Conservation (phyloP, 1,140 invertebrate species). For the Drosophila miranda region DNA sequence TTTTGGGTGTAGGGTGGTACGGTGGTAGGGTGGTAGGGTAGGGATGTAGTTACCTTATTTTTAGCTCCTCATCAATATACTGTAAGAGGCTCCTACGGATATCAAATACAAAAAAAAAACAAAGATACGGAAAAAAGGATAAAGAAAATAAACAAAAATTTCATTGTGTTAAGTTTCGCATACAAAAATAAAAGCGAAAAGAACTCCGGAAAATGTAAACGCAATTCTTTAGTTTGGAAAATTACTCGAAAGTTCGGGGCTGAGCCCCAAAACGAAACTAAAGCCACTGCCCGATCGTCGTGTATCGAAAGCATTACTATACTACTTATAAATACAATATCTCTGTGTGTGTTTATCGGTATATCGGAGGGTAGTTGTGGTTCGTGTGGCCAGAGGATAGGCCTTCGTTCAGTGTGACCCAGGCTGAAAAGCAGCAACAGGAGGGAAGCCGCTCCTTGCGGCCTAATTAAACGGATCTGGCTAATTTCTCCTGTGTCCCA, state of each 20-base stretch:
- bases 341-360: neutral
- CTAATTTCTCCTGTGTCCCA: conserved; percentile 59
- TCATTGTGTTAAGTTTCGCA: conserved; percentile 38
- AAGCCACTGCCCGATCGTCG: conserved; percentile 38
- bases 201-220: conserved; percentile 41
- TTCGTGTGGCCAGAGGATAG: no score
- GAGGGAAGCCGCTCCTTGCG: conserved; percentile 1
- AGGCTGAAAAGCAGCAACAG: no score
- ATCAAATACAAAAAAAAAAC: conserved; percentile 83
- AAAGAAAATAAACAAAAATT: conserved; percentile 60
- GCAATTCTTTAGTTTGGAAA: conserved; percentile 29
- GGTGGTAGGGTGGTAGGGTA: no score
- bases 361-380: neutral
- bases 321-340: conserved; percentile 22
- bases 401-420: no score
- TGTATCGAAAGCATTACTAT: conserved; percentile 32
- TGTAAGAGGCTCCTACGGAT: conserved; percentile 96
- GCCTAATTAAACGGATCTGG: conserved; percentile 66
- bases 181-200: conserved; percentile 80
- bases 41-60: conserved; percentile 91
- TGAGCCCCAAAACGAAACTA: conserved; percentile 20
- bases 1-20: neutral
- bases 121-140: conserved; percentile 71
- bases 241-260: conserved; percentile 17
- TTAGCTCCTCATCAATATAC: conserved; percentile 98